A percentile compares a stretch with the other conserved stretches of the same genome.
Conservation (phyloP, 2,113 vertebrate species). For the Pelecanoides urinatrix region DNA sequence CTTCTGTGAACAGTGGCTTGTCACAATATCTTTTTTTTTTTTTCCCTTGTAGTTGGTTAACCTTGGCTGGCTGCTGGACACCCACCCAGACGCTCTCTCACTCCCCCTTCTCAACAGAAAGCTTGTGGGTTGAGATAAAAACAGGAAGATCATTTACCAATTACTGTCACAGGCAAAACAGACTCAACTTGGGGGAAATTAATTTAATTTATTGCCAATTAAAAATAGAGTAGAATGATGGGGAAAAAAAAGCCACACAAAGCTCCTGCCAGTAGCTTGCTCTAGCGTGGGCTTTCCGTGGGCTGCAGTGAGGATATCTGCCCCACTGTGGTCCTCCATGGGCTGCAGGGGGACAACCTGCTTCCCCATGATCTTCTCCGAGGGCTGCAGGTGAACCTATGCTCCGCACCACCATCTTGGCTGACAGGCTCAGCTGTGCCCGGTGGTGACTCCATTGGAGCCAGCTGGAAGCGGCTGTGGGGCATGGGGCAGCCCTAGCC, state of each 20-base stretch:
- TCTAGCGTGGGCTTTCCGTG: rapidly evolving
- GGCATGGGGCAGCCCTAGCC: rapidly evolving
- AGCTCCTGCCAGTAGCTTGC: not conserved
- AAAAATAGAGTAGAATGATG: not conserved
- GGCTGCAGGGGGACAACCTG: not conserved
- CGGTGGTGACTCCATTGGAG: rapidly evolving
- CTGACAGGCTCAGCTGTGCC: not conserved
- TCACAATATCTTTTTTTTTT: not conserved
- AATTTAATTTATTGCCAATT: not conserved
- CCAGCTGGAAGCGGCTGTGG: rapidly evolving
- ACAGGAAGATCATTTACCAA: not conserved
- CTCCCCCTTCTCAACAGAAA: not conserved
- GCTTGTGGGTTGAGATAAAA: not conserved
- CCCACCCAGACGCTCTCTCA: not conserved
- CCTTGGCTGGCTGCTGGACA: not conserved
- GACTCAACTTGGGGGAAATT: not conserved
- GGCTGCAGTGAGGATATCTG: not conserved
- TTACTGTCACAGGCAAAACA: not conserved
- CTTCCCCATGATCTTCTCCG: not conserved
- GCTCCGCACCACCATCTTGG: rapidly evolving
- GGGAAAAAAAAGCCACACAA: not conserved
- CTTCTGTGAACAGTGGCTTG: not conserved
- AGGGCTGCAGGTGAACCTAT: not conserved
- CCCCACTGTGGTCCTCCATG: not conserved
- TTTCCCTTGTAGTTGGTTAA: not conserved